Evolutionary conservation across 2,113 vertebrate genomes (phyloP).

Genomic region (Saguinus imperator): DNA sequence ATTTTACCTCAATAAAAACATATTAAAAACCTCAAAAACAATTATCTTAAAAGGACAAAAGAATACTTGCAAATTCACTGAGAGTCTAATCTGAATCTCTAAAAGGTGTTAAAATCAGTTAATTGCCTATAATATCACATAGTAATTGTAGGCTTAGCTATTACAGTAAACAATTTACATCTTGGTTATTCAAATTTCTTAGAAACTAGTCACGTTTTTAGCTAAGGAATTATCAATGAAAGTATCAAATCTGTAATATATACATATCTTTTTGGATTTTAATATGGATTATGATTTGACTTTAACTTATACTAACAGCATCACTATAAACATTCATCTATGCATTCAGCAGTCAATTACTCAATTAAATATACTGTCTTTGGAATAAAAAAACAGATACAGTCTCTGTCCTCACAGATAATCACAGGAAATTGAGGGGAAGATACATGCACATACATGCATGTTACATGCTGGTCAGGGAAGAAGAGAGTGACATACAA

Average conservation of each 20-base stretch:
- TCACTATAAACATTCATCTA: background rate
- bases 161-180: background rate
- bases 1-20: background rate
- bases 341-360: background rate
- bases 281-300: background rate
- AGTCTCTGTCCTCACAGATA: background rate
- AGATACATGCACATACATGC: background rate
- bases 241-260: conserved; percentile 13
- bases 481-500: background rate
- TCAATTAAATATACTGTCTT: background rate
- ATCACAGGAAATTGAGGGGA: background rate
- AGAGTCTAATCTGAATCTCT: background rate
- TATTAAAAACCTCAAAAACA: too few relatives aligned
- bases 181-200: conserved; percentile 14
- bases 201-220: conserved; percentile 23
- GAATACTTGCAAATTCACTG: background rate
- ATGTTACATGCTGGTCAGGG: background rate
- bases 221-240: background rate
- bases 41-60: conserved; percentile 13
- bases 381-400: conserved; percentile 31
- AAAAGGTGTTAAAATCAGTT: conserved; percentile 24
- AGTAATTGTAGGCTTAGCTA: background rate
- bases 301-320: conserved; percentile 34
- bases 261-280: background rate
- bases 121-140: background rate